phyloP scores from a whole-genome alignment of 2,888 invertebrate genomes.

The Operophtera brumata region DNA sequence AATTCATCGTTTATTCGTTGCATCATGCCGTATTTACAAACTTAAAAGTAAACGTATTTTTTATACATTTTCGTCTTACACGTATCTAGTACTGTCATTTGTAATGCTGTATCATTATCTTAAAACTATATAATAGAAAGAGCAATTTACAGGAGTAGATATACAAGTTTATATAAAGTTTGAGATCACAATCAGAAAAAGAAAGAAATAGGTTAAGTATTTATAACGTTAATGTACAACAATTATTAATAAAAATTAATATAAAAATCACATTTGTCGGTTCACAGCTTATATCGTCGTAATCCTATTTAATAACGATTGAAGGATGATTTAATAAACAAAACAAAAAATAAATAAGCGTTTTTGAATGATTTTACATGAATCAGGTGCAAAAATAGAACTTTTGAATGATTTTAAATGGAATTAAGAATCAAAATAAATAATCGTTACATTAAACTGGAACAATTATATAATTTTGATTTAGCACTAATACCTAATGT shows the following conservation, averaged over 20 bases:
- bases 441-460: neutral
- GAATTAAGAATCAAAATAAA: neutral
- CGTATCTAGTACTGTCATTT: slow-evolving; percentile 69
- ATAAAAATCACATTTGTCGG: slow-evolving; percentile 44
- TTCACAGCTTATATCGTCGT: slow-evolving; percentile 46
- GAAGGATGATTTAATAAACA: slow-evolving; percentile 35
- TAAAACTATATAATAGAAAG: slow-evolving; percentile 26
- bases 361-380: slow-evolving; percentile 11
- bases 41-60: slow-evolving; percentile 62
- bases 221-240: slow-evolving; percentile 31
- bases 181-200: slow-evolving; percentile 47
- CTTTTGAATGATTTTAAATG: slow-evolving; percentile 6
- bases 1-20: slow-evolving; percentile 62
- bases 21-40: slow-evolving; percentile 68
- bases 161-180: slow-evolving; percentile 46
- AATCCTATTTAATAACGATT: slow-evolving; percentile 31
- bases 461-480: neutral
- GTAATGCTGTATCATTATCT: slow-evolving; percentile 51
- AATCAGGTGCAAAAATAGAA: slow-evolving; percentile 3
- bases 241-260: slow-evolving; percentile 37
- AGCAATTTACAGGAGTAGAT: slow-evolving; percentile 9
- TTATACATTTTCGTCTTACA: slow-evolving; percentile 57
- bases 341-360: slow-evolving; percentile 34
- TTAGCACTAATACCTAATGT: neutral
- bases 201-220: slow-evolving; percentile 31